These are phyloP conservation scores for Drosophila diplacantha DNA, from an alignment of 2,888 invertebrate genomes.

Conservation along the genomic window DNA sequence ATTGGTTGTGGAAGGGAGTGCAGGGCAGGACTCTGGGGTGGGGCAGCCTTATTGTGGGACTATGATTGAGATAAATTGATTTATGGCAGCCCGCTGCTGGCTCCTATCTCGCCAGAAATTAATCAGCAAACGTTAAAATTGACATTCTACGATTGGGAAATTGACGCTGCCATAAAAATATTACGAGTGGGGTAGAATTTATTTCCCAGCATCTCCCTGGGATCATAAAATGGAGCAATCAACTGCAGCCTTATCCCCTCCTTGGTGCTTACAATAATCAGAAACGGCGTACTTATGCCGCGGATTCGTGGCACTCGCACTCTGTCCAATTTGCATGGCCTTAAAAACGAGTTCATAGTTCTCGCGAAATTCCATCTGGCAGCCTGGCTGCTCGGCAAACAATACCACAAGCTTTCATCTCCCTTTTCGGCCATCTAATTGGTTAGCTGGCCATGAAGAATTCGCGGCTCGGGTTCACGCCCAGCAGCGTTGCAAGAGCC, in stretches of 20 bases:
- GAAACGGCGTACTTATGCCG: slow-evolving; percentile 22
- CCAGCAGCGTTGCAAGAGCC: slow-evolving; percentile 1
- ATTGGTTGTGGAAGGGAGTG: slow-evolving; percentile 4
- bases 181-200: slow-evolving; percentile 44
- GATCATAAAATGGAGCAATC: slow-evolving; percentile 24
- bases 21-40: not conserved
- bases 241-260: slow-evolving; percentile 19
- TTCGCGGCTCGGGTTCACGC: not conserved
- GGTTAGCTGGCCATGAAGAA: slow-evolving; percentile 11
- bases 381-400: slow-evolving; percentile 1
- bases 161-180: slow-evolving; percentile 62
- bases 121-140: slow-evolving; percentile 65
- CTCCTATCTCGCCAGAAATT: slow-evolving; percentile 61
- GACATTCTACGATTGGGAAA: slow-evolving; percentile 65
- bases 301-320: not conserved
- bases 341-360: slow-evolving; percentile 8
- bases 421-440: slow-evolving; percentile 15
- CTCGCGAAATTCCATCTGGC: slow-evolving; percentile 9
- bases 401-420: not conserved
- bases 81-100: slow-evolving; percentile 52
- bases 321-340: slow-evolving; percentile 22
- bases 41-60: slow-evolving; percentile 46
- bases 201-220: not conserved
- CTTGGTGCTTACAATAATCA: slow-evolving; percentile 23
- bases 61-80: slow-evolving; percentile 71